phyloP scores from a whole-genome alignment of 1,140 invertebrate species.

The Heterodera carotae region DNA sequence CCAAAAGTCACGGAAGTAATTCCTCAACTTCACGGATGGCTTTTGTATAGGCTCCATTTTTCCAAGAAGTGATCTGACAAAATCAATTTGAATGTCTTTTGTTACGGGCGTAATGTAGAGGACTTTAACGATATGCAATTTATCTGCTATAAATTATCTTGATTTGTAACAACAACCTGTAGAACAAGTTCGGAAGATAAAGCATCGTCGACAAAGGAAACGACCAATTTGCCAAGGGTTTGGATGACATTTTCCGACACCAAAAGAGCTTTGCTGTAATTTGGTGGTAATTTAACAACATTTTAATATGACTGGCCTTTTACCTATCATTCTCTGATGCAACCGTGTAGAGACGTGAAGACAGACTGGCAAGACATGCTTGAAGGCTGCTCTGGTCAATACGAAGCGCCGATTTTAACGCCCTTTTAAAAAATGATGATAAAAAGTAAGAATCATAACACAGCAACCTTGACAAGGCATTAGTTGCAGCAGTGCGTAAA shows the following conservation, averaged over 20 bases:
- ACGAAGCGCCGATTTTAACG: constrained; percentile 81
- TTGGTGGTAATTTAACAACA: neutral
- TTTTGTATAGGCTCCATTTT: constrained; percentile 83
- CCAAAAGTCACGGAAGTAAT: constrained; percentile 98
- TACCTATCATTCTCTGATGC: constrained; percentile 70
- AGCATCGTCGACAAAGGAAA: constrained; percentile 83
- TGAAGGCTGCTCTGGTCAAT: constrained; percentile 87
- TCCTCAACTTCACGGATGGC: constrained; percentile 89
- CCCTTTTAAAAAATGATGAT: constrained; percentile 66
- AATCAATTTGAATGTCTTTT: too few relatives aligned
- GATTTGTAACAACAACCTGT: constrained; percentile 37
- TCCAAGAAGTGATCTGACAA: constrained; percentile 74
- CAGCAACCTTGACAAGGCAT: constrained; percentile 79
- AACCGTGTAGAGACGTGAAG: constrained; percentile 80
- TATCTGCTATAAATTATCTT: too few relatives aligned
- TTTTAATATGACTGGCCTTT: constrained; percentile 5
- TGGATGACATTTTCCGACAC: constrained; percentile 95
- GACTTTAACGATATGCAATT: too few relatives aligned
- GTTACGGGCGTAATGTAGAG: too few relatives aligned
- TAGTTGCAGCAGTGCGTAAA: constrained; percentile 85
- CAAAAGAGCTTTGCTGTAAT: constrained; percentile 66
- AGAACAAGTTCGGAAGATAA: constrained; percentile 70
- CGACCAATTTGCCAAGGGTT: constrained; percentile 93
- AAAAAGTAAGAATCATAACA: neutral
- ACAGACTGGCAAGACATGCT: constrained; percentile 88